Evolutionary conservation across 2,113 vertebrate species (phyloP).

Genomic region (Lethenteron camtschaticum): DNA sequence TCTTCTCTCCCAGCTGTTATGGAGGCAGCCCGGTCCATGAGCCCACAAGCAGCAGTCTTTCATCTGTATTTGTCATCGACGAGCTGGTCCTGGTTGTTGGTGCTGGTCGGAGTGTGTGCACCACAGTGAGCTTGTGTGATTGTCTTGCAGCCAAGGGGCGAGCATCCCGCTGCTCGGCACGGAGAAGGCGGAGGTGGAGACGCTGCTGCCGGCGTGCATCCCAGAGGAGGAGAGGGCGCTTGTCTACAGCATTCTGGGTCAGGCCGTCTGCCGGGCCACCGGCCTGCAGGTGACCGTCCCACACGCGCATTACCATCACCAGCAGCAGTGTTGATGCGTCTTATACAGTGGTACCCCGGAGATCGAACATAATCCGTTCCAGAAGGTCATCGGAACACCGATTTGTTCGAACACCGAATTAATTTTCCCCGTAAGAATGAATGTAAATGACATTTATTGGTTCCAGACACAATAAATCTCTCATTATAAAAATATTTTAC

Average conservation of each 20-base stretch:
- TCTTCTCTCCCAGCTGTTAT: no score
- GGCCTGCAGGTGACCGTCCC: conserved; percentile 56
- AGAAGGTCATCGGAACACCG: no score
- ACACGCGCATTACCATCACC: neutral
- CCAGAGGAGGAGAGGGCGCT: conserved; percentile 64
- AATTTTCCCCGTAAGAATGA: neutral
- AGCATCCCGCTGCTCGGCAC: conserved; percentile 63
- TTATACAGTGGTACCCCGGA: neutral
- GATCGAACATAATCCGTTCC: no score
- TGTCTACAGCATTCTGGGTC: conserved; percentile 79
- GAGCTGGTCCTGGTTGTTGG: no score
- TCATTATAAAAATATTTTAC: no score
- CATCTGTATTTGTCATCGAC: no score
- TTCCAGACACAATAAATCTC: no score
- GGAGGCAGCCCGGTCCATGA: no score
- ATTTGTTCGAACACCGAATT: no score
- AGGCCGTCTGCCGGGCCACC: conserved; percentile 81
- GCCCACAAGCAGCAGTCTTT: no score
- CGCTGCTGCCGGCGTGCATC: conserved; percentile 47
- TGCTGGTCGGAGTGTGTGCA: no score
- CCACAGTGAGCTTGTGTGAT: neutral
- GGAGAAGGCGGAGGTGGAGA: conserved; percentile 79
- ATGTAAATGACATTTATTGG: no score
- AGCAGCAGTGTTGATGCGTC: neutral
- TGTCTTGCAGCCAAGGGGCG: conserved; percentile 59